Percentiles rank a stretch among this genome's conserved stretches.
These are phyloP conservation scores for Poeciliopsis presidionis DNA, from an alignment of 2,797 vertebrate species.

Conservation along the genomic window DNA sequence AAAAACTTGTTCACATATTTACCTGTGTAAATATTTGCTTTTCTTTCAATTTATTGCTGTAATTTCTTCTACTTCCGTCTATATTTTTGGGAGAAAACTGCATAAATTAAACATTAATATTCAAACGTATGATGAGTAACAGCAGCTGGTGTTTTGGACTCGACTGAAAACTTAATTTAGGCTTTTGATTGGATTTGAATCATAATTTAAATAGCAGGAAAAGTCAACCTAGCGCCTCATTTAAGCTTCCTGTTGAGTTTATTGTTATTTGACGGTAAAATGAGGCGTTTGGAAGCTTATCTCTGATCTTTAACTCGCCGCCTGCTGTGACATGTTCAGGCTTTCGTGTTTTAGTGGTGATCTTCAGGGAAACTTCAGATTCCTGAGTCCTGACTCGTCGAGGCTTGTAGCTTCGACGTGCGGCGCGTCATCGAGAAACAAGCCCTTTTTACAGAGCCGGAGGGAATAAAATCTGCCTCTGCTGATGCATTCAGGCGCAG, in stretches of 20 bases:
- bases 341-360: not conserved
- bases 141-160: not conserved
- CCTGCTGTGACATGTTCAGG: not conserved
- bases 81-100: not conserved
- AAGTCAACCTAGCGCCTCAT: not conserved
- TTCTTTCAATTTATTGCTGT: not conserved
- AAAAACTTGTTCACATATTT: not conserved
- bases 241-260: not conserved
- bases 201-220: not conserved
- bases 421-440: not conserved
- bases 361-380: not conserved
- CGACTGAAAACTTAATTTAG: not conserved
- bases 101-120: not conserved
- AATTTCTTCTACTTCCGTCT: not conserved
- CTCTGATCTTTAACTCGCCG: not conserved
- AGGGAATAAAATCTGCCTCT: slow-evolving; percentile 26
- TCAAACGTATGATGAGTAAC: not conserved
- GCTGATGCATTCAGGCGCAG: slow-evolving; percentile 13
- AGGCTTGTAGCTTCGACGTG: slow-evolving; percentile 44
- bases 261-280: not conserved
- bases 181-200: not conserved
- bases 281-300: not conserved
- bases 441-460: slow-evolving; percentile 13
- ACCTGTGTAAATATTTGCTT: not conserved
- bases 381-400: slow-evolving; percentile 22